Evolutionary conservation across 2,113 vertebrate species (phyloP), one percentile per base, ranked within the genome.

Genomic region (Chaetops frenatus): DNA sequence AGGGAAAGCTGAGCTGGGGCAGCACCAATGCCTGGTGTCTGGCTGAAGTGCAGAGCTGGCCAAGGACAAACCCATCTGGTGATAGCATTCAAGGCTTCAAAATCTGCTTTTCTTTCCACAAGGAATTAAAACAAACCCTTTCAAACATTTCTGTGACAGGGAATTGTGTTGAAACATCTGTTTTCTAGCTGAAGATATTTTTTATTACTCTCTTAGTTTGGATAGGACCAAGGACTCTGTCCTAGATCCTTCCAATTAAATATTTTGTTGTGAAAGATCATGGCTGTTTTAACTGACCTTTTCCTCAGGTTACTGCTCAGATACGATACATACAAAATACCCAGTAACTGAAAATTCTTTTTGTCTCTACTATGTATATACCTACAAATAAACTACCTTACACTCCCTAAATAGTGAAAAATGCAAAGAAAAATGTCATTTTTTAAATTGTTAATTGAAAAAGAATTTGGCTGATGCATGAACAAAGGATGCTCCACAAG

Each of bases 111-210:
- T 71, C 31, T 90, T 95, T 90, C 70, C 88, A 27, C 12, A 12
- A 82, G 50, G 71, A 94, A 92, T 72, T 87, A 90, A 92, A 95
- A 77, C 76, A 90, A 96, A 78, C 35, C 12, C 40, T 93, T 95
- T 79, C 66, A 90, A 96, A 88, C 21, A 38, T 73, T 82, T 82
- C 24, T 76, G 0, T 50, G 42, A 54, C 70, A 76, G 18, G 38
- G 28, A 76, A 83, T 42, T 92, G 71, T 77, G 50, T 69, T 57
- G 62, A 92, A 92, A 93, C 88, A 86, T 88, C 88, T 92, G 82
- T 36, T 93, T 88, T 82, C 58, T 88, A 64, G 57, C 70, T n/a
- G 73, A 72, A 92, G 58, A 47, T 27, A 9, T 25, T 87, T 86
- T 71, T 78, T 71, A 57, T 79, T 66, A 36, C 22, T 80, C 40